Conservation (phyloP, 1,140 invertebrate genomes). For the Contarinia nasturtii region DNA sequence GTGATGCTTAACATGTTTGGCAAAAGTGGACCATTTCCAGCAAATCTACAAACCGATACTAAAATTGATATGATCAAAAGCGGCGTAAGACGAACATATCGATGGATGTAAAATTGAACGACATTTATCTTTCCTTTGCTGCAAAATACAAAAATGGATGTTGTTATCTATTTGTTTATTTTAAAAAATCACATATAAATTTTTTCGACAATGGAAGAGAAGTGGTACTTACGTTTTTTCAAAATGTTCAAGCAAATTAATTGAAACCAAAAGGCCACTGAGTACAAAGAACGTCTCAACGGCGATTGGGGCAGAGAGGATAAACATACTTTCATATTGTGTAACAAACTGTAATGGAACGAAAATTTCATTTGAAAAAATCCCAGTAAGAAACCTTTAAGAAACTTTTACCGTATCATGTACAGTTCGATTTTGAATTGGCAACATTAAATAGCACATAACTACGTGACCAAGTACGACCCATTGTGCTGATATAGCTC, state of each 20-base stretch:
- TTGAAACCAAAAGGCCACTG: not conserved
- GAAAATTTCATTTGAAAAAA: not conserved
- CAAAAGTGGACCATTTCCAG: too few species aligned
- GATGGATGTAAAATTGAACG: too few species aligned
- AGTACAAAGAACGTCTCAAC: not conserved
- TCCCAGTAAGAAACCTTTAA: not conserved
- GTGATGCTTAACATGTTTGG: too few species aligned
- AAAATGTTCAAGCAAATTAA: not conserved
- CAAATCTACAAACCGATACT: too few species aligned
- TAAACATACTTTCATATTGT: not conserved
- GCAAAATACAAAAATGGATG: too few species aligned
- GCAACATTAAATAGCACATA: not conserved
- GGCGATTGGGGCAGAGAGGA: not conserved
- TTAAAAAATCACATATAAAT: too few species aligned
- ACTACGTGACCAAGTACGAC: slow-evolving; percentile 1
- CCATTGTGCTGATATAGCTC: slow-evolving; percentile 2
- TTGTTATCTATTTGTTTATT: not conserved
- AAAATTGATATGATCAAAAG: too few species aligned
- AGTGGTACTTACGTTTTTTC: not conserved
- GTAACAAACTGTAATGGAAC: not conserved
- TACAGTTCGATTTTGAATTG: not conserved
- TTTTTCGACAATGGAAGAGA: too few species aligned
- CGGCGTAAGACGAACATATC: too few species aligned
- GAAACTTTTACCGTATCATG: not conserved
- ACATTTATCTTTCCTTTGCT: too few species aligned